phyloP scores from a whole-genome alignment of 2,113 vertebrate genomes.

The Leptosomus discolor region DNA sequence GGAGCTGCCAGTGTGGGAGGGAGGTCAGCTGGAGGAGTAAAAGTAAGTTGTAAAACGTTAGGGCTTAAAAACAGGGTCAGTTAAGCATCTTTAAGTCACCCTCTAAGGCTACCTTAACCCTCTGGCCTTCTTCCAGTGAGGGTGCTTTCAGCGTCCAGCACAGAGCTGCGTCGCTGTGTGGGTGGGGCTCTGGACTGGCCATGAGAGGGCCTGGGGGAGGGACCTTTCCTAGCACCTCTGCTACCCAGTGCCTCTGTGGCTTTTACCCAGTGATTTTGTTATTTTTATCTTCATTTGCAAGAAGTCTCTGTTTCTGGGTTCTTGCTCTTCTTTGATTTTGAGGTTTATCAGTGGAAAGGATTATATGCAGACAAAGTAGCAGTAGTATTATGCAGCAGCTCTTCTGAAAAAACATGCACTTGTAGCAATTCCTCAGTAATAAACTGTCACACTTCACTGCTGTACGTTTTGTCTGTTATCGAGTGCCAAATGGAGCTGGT shows the following conservation, averaged over 20 bases:
- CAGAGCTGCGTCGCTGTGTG: fast-evolving
- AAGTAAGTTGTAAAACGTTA: not conserved
- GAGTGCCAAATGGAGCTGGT: not conserved
- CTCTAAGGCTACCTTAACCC: not conserved
- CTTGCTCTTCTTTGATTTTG: not conserved
- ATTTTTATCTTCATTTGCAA: not conserved
- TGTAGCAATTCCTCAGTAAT: not conserved
- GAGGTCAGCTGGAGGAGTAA: not conserved
- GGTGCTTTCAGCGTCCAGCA: not conserved
- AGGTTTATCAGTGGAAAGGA: not conserved
- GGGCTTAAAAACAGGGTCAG: not conserved
- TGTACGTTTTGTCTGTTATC: not conserved
- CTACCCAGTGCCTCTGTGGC: not conserved
- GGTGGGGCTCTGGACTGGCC: not conserved
- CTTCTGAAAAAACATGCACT: not conserved
- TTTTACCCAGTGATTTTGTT: not conserved
- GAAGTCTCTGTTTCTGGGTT: not conserved
- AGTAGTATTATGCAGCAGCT: not conserved
- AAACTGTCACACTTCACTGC: not conserved
- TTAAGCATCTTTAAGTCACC: not conserved
- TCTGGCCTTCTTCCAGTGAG: not conserved
- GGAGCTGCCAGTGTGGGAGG: not conserved
- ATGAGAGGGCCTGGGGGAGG: fast-evolving
- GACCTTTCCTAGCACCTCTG: not conserved
- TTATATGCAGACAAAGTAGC: fast-evolving